Conservation (phyloP, 1,140 invertebrate species). For the Plectrocnemia conspersa region DNA sequence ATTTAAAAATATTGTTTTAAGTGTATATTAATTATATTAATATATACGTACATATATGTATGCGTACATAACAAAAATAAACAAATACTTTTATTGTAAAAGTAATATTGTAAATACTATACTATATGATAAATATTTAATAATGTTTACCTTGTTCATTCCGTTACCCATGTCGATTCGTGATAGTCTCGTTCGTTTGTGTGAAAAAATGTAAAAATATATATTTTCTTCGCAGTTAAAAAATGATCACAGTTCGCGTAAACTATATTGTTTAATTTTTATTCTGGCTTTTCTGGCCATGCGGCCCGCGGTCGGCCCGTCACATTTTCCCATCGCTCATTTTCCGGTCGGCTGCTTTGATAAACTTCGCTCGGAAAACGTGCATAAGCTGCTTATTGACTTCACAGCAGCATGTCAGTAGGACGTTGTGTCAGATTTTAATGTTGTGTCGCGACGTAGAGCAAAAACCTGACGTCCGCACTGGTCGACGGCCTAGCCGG, state of each 20-base stretch:
- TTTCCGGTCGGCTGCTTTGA: slow-evolving; percentile 3
- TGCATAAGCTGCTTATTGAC: too few species aligned
- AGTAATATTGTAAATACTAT: too few species aligned
- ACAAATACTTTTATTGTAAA: too few species aligned
- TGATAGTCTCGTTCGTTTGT: background rate
- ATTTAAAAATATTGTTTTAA: too few species aligned
- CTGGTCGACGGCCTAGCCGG: background rate
- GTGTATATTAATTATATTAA: too few species aligned
- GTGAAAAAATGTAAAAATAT: slow-evolving; percentile 1
- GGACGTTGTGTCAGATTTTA: background rate
- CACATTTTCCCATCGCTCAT: slow-evolving; percentile 10
- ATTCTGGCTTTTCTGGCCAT: background rate
- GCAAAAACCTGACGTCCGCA: background rate
- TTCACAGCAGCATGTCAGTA: too few species aligned
- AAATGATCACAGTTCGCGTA: too few species aligned
- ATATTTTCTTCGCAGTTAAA: background rate
- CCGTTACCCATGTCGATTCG: slow-evolving; percentile 64
- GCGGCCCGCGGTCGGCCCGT: slow-evolving; percentile 1
- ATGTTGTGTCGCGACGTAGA: background rate
- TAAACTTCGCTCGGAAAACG: too few species aligned
- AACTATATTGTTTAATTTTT: too few species aligned
- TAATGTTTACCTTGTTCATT: slow-evolving; percentile 66
- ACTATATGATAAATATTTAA: background rate
- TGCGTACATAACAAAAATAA: too few species aligned
- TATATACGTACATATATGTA: too few species aligned